Evolutionary conservation across 2,113 vertebrate species (phyloP), one percentile per base, ranked within the genome.

Genomic region (Hippocampus comes): DNA sequence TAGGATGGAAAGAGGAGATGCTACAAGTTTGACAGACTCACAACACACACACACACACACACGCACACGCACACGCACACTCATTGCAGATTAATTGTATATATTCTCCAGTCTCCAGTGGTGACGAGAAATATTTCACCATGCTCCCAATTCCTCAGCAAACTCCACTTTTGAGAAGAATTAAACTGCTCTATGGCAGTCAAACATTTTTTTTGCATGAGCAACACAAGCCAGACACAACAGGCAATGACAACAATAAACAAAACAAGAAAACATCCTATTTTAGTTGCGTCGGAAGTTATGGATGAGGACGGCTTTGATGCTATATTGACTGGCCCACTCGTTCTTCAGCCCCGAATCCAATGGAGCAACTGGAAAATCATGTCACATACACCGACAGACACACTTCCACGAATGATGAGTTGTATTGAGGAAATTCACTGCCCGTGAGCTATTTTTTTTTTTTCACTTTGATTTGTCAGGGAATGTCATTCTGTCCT

Each of bases 41-140:
- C 46, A 49, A 63, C 51, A 70, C 63, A 41, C 57, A 49, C 21
- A 72, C 46, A 49, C 25, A 66, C 48, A 8, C 59, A 17, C 48
- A 10, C 60, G 43, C 53, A 2, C 21, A 63, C 17, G 9, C 25
- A 74, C 55, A 78, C 12, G 20, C 59, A 18, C n/a, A 14, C 48
- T 30, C 59, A 69, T 60, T 70, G 55, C 38, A 56, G 57, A 72
- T 17, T n/a, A 65, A 71, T 72, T 78, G 85, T 84, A 77, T 77
- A 78, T 83, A 85, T 83, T 88, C 87, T 68, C 82, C 76, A 75
- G 79, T 78, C 73, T 86, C 77, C 79, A 9, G 67, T 76, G 68
- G 79, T 34, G 76, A 78, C 56, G 70, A 70, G 46, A 77, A 56
- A 71, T 61, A 51, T 68, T 84, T 85, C 75, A 81, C 78, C 76